Evolutionary conservation across 2,888 invertebrate genomes (phyloP).

Genomic region (Parnassius glacialis): DNA sequence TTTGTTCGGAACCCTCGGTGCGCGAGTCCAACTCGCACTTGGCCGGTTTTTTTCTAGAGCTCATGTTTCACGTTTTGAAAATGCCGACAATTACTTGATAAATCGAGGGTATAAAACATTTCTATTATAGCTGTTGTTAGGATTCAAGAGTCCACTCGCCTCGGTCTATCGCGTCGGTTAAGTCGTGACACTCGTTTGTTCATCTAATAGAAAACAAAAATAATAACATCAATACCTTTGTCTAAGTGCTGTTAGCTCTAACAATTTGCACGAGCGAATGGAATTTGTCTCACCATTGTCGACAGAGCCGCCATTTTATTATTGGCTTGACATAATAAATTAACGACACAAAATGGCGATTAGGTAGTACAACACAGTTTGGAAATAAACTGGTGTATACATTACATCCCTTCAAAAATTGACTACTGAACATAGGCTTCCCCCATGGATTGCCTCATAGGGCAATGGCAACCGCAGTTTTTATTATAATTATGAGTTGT

Average conservation of each 20-base stretch:
- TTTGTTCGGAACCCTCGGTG: too few relatives aligned
- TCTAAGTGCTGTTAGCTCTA: conserved; percentile 54
- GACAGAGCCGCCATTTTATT: conserved; percentile 47
- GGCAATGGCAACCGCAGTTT: too few relatives aligned
- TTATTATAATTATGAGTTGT: too few relatives aligned
- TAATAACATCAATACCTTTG: conserved; percentile 61
- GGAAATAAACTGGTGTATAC: background rate
- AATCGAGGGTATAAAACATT: conserved; percentile 26
- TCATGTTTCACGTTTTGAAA: background rate
- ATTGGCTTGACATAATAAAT: conserved; percentile 41
- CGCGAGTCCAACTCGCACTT: too few relatives aligned
- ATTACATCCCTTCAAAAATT: too few relatives aligned
- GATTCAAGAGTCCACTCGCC: conserved; percentile 33
- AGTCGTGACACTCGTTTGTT: conserved; percentile 74
- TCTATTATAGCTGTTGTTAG: conserved; percentile 37
- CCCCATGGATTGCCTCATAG: too few relatives aligned
- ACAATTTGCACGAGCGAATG: conserved; percentile 68
- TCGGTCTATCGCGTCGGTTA: conserved; percentile 40
- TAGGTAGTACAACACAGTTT: background rate
- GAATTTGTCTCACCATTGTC: conserved; percentile 61
- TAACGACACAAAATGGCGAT: background rate
- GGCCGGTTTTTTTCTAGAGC: background rate
- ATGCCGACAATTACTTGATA: background rate
- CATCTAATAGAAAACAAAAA: conserved; percentile 70
- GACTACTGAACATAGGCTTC: too few relatives aligned